Evolutionary conservation across 2,888 invertebrate genomes (phyloP), one percentile per base, ranked within the genome.

Genomic region (Cryptosula pallasiana): DNA sequence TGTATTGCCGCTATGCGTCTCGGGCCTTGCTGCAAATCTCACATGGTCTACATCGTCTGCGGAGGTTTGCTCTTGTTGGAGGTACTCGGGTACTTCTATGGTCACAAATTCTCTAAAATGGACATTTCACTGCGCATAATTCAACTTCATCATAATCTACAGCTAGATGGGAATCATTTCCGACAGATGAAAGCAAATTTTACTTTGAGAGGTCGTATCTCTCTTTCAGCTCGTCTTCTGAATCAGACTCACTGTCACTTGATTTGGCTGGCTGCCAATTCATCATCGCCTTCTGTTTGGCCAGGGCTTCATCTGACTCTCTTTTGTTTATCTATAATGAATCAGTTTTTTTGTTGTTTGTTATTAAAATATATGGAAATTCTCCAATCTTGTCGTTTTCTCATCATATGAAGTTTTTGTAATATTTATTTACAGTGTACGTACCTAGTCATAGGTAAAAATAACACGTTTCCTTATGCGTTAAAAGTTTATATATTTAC

Each of bases 261-360:
- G 74, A 74, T 69, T 79, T 80, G 1, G 83, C 79, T 13, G 80
- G 79, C 74, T 80, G 81, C 79, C 82, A 82, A 23, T 36, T 45
- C 72, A 69, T 72, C 72, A 58, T 58, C 20, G 72, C 72, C 20
- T 34, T 36, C 34, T 63, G 63, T 32, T 63, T 63, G 3, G 63
- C 63, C n/a, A 63, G 32, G 2, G 63, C 63, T 13, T 27, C 63
- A 32, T 63, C 32, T 16, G 13, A 13, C 32, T 63, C 63, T 63
- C 63, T 63, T 34, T 32, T 27, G 9, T 5, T 29, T 63, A 63
- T 63, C 63, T 63, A 55, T 5, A 55, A 45, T 45, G 45, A 13
- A 45, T 45, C 20, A 45, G 20, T 45, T 45, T 20, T 20, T 13
- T 13, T 45, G 45, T 45, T n/a, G n/a, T n/a, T n/a, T n/a, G n/a